Conservation (phyloP, 1,140 invertebrate species). For the Drosophila hydei region DNA sequence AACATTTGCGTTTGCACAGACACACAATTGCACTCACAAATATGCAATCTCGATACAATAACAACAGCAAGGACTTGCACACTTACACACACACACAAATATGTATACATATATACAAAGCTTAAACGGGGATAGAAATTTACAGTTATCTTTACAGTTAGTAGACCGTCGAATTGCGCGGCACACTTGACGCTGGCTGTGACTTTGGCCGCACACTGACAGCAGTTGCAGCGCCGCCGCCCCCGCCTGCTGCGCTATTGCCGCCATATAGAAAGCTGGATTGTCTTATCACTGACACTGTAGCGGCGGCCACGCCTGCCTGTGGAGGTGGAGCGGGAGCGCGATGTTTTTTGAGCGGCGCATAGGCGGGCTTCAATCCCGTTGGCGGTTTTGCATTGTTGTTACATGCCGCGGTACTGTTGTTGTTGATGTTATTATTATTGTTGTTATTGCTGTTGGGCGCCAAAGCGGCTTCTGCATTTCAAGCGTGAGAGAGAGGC, state of each 20-base stretch:
- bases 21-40: background rate
- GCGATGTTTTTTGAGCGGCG: constrained; percentile 74
- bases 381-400: constrained; percentile 47
- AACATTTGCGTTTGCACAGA: constrained; percentile 15
- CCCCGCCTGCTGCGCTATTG: constrained; percentile 30
- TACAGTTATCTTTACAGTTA: constrained; percentile 36
- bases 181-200: constrained; percentile 48
- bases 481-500: constrained; percentile 23
- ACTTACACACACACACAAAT: constrained; percentile 16
- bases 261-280: constrained; percentile 80
- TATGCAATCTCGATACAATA: background rate
- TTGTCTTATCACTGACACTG: constrained; percentile 79
- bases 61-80: constrained; percentile 9
- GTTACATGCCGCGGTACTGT: constrained; percentile 49
- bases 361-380: constrained; percentile 67
- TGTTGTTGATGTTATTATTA: constrained; percentile 58
- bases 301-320: constrained; percentile 77
- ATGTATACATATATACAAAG: constrained; percentile 54
- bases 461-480: constrained; percentile 34
- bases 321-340: constrained; percentile 77
- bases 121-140: constrained; percentile 27
- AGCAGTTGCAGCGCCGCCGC: constrained; percentile 12
- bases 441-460: constrained; percentile 52
- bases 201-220: constrained; percentile 56
- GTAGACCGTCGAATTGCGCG: constrained; percentile 66